Evolutionary conservation across 2,797 vertebrate species (phyloP).

Genomic region (Notoglanidium macrostoma): DNA sequence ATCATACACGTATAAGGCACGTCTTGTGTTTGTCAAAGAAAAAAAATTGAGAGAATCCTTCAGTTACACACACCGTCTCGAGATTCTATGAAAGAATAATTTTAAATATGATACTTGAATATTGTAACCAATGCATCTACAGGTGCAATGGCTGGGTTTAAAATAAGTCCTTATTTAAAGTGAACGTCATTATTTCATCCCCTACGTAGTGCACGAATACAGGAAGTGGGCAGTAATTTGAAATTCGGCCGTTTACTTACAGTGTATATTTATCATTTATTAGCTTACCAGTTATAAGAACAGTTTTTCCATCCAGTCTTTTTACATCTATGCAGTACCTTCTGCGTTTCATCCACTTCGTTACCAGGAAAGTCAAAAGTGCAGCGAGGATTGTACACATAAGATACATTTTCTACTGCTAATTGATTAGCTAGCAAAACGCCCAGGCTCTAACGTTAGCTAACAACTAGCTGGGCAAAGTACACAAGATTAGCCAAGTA

Average conservation of each 20-base stretch:
- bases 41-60: neutral
- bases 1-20: neutral
- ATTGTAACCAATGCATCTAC: neutral
- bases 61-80: neutral
- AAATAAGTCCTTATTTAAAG: neutral
- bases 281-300: conserved; percentile 78
- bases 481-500: neutral
- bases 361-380: conserved; percentile 71
- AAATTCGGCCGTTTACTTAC: too few species aligned
- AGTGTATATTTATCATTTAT: neutral
- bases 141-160: neutral
- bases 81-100: neutral
- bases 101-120: neutral
- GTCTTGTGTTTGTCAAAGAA: neutral
- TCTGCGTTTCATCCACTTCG: conserved; percentile 79
- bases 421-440: neutral
- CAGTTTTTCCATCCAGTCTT: conserved; percentile 81
- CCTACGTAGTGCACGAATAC: neutral
- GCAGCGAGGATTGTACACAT: conserved; percentile 71
- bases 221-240: neutral
- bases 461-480: neutral
- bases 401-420: conserved; percentile 70
- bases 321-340: conserved; percentile 74
- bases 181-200: neutral
- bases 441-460: neutral